Conservation (phyloP, 1,140 invertebrate species). For the Zaprionus tsacasi region DNA sequence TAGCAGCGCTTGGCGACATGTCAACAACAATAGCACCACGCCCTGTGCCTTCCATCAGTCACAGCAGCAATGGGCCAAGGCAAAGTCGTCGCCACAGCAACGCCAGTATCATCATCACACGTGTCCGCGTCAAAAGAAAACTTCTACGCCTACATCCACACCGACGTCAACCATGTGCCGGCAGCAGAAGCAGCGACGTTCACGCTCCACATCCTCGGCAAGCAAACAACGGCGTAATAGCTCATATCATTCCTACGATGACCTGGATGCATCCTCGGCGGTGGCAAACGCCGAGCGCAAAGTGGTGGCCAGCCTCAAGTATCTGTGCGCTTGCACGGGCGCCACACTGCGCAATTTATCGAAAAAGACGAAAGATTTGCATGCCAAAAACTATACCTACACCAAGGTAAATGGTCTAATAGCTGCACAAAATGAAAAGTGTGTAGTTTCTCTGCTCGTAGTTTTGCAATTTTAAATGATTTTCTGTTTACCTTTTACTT, state of each 20-base stretch:
- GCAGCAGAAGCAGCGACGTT: conserved; percentile 45
- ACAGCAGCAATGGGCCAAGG: conserved; percentile 35
- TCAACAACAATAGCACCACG: conserved; percentile 61
- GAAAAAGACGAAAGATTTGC: conserved; percentile 80
- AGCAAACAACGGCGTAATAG: conserved; percentile 66
- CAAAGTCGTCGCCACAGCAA: conserved; percentile 23
- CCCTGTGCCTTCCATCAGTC: conserved; percentile 61
- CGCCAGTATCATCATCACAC: conserved; percentile 64
- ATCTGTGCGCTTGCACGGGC: conserved; percentile 78
- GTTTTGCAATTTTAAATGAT: conserved; percentile 27
- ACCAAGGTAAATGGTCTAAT: conserved; percentile 71
- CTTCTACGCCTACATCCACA: conserved; percentile 28
- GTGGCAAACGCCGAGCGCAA: conserved; percentile 71
- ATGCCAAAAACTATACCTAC: conserved; percentile 80
- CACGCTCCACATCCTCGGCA: conserved; percentile 55
- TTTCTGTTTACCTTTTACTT: conserved; percentile 34
- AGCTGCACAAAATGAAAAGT: background rate
- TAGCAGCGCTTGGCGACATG: conserved; percentile 61
- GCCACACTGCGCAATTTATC: conserved; percentile 78
- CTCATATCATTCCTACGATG: conserved; percentile 79
- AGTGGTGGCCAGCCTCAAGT: conserved; percentile 78
- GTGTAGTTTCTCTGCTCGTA: background rate
- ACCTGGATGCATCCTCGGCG: conserved; percentile 67
- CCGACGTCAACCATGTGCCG: conserved; percentile 33
- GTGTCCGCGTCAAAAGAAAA: conserved; percentile 69